These are phyloP conservation scores for Paramormyrops kingsleyae DNA, from an alignment of 2,113 vertebrate species.

Conservation along the genomic window DNA sequence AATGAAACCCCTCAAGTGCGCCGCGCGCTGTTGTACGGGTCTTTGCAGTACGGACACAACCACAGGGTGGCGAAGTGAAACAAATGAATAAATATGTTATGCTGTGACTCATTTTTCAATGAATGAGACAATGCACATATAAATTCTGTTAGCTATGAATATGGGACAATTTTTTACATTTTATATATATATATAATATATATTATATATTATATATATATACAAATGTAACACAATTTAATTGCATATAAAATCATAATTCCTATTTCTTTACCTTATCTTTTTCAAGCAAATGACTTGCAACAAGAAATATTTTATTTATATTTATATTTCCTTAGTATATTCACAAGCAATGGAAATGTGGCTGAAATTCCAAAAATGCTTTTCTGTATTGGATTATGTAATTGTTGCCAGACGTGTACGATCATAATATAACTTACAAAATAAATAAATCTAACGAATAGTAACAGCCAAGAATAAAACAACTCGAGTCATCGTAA, in stretches of 20 bases:
- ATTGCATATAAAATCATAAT: background rate
- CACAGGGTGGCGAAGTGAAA: constrained; percentile 34
- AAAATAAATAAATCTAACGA: background rate
- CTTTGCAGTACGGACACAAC: background rate
- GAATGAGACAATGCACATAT: background rate
- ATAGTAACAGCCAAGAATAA: background rate
- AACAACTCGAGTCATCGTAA: background rate
- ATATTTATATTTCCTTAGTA: background rate
- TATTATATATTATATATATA: background rate
- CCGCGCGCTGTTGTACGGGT: constrained; percentile 32
- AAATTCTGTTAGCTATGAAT: background rate
- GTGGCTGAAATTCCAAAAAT: background rate
- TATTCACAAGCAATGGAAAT: background rate
- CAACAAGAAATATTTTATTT: background rate
- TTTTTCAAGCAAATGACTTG: background rate
- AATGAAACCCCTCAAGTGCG: constrained; percentile 33
- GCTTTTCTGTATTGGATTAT: background rate
- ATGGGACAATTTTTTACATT: background rate
- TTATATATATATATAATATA: no score
- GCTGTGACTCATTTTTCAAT: background rate
- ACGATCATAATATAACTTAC: background rate
- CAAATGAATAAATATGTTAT: background rate
- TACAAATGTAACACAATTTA: background rate
- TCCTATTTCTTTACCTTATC: background rate
- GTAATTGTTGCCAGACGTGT: background rate